Evolutionary conservation across 92 coral and sea anemone species (phyloP).

Genomic region (Parazoanthus swiftii): DNA sequence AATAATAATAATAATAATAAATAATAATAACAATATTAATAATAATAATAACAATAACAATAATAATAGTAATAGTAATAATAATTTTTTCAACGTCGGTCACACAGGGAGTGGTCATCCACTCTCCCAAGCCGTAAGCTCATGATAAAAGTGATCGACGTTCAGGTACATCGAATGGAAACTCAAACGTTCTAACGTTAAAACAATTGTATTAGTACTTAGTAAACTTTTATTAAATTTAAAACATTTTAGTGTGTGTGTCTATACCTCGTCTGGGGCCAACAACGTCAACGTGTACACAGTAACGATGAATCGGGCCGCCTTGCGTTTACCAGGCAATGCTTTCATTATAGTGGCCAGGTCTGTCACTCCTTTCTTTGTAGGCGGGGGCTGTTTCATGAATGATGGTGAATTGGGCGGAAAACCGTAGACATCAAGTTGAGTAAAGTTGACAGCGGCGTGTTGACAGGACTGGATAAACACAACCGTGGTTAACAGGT

Average conservation of each 20-base stretch:
- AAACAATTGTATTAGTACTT: too few relatives aligned
- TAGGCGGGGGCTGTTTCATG: slow-evolving; percentile 73
- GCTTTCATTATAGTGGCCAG: slow-evolving; percentile 57
- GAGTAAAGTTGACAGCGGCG: slow-evolving; percentile 79
- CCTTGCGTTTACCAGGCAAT: slow-evolving; percentile 61
- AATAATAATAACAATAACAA: too few relatives aligned
- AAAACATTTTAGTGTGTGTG: not conserved
- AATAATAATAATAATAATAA: too few relatives aligned
- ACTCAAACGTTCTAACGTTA: too few relatives aligned
- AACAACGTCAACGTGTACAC: slow-evolving; percentile 58
- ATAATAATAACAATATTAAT: too few relatives aligned
- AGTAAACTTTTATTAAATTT: not conserved
- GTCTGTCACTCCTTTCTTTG: slow-evolving; percentile 59
- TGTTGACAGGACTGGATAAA: slow-evolving; percentile 74
- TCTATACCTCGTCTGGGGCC: slow-evolving; percentile 63
- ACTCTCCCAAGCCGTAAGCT: too few relatives aligned
- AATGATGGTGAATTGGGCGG: slow-evolving; percentile 76
- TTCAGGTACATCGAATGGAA: too few relatives aligned
- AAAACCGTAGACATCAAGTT: slow-evolving; percentile 69
- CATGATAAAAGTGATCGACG: too few relatives aligned
- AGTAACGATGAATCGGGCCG: slow-evolving; percentile 59
- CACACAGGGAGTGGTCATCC: too few relatives aligned
- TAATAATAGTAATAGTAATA: too few relatives aligned
- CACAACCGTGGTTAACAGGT: slow-evolving; percentile 55
- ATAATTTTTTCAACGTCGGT: too few relatives aligned